phyloP scores from a whole-genome alignment of 2,888 invertebrate genomes.

The Aphidoletes aphidimyza region DNA sequence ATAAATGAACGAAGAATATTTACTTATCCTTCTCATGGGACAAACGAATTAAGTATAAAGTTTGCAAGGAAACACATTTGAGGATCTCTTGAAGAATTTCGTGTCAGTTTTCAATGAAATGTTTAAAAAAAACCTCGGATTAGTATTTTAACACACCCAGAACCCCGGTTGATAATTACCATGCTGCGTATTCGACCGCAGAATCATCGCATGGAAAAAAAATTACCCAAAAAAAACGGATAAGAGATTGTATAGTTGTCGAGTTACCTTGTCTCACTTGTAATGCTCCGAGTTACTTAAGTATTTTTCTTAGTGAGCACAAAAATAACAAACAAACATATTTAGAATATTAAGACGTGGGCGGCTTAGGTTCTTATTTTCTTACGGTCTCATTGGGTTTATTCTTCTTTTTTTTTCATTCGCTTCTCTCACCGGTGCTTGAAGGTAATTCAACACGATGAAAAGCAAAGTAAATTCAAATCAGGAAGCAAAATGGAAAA shows the following conservation, averaged over 20 bases:
- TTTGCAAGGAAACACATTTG: neutral
- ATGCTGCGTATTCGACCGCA: neutral
- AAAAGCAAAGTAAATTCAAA: conserved; percentile 2
- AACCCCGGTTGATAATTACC: neutral
- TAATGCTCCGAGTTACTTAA: no score
- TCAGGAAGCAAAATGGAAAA: neutral
- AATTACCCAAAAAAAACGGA: conserved; percentile 34
- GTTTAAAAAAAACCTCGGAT: neutral
- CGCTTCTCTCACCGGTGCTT: neutral
- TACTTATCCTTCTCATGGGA: neutral
- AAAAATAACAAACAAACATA: conserved; percentile 31
- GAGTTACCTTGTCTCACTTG: no score
- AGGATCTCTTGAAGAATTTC: neutral
- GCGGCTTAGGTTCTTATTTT: conserved; percentile 37
- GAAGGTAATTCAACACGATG: conserved; percentile 5
- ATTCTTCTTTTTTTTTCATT: no score
- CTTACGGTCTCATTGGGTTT: neutral
- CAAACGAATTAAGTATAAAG: neutral
- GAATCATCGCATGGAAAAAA: neutral
- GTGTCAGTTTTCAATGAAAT: neutral
- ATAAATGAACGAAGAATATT: neutral
- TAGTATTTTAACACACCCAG: neutral
- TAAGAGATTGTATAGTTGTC: neutral
- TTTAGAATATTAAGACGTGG: conserved; percentile 32
- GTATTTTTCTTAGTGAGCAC: neutral